These are phyloP conservation scores for Heliconius melpomene DNA, from an alignment of 1,140 invertebrate genomes.

Conservation along the genomic window DNA sequence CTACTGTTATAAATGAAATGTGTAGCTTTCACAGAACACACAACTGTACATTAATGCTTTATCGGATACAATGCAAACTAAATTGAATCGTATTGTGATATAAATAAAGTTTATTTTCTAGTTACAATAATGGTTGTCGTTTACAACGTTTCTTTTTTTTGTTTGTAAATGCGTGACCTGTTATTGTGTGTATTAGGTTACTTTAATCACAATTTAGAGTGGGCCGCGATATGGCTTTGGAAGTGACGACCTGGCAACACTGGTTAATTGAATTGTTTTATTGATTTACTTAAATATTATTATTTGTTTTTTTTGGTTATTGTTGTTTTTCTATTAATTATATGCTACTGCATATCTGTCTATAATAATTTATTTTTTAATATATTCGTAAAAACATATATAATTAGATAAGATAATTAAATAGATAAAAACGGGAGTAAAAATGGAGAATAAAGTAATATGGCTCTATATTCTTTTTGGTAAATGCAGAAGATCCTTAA, in stretches of 20 bases:
- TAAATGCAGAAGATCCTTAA: too few species aligned
- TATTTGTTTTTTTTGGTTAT: conserved; percentile 38
- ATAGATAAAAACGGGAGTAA: too few species aligned
- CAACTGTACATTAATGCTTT: conserved; percentile 63
- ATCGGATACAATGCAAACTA: conserved; percentile 35
- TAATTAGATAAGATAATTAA: too few species aligned
- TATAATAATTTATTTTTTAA: too few species aligned
- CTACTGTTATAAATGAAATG: conserved; percentile 78
- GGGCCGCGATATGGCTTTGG: conserved; percentile 74
- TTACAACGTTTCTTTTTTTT: neutral
- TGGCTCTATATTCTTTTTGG: too few species aligned
- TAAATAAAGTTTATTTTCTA: conserved; percentile 36
- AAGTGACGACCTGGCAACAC: conserved; percentile 69
- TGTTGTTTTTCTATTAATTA: neutral
- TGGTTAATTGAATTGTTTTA: conserved; percentile 69
- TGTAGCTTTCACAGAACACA: conserved; percentile 79
- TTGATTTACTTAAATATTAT: conserved; percentile 43
- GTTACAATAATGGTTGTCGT: neutral
- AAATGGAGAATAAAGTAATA: too few species aligned
- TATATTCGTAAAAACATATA: too few species aligned
- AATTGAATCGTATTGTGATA: conserved; percentile 28
- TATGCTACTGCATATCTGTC: neutral
- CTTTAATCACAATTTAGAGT: conserved; percentile 80
- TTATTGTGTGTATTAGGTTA: conserved; percentile 80
- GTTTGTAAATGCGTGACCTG: conserved; percentile 77